phyloP scores from a whole-genome alignment of 1,140 invertebrate species.

The Eumaeus atala region DNA sequence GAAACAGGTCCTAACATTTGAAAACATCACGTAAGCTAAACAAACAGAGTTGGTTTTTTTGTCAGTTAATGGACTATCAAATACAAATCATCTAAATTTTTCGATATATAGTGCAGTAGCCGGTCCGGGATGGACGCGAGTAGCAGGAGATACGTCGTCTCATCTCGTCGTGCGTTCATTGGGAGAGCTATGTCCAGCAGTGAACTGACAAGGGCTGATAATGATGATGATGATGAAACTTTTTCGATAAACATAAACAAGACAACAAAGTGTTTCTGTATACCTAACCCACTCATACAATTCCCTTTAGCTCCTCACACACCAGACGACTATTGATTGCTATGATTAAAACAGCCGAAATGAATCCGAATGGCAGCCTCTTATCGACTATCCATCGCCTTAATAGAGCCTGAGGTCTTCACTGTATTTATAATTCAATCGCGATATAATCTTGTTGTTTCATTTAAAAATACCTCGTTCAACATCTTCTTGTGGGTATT shows the following conservation, averaged over 20 bases:
- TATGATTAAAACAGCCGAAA: conserved; percentile 4
- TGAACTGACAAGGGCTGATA: no score
- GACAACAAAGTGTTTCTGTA: conserved; percentile 1
- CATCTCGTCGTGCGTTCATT: no score
- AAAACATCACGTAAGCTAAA: not conserved
- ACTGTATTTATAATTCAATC: conserved; percentile 2
- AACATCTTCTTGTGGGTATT: not conserved
- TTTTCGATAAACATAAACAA: conserved; percentile 8
- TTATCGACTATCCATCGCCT: no score
- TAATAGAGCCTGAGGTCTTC: not conserved
- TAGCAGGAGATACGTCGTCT: no score
- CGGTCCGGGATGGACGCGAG: no score
- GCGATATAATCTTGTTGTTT: conserved; percentile 1
- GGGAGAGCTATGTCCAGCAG: no score
- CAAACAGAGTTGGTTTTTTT: not conserved
- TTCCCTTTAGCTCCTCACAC: not conserved
- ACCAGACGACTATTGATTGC: conserved; percentile 2
- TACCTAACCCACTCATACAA: not conserved
- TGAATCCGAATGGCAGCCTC: not conserved
- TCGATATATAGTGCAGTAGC: no score
- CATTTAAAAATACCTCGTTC: not conserved
- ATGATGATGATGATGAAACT: no score
- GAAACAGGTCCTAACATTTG: not conserved
- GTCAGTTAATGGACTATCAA: conserved; percentile 6
- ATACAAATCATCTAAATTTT: conserved; percentile 4